Percentiles rank a stretch among this genome's conserved stretches.
phyloP scores from a whole-genome alignment of 35 echinoderm and acorn worm species.

The Patiria miniata region DNA sequence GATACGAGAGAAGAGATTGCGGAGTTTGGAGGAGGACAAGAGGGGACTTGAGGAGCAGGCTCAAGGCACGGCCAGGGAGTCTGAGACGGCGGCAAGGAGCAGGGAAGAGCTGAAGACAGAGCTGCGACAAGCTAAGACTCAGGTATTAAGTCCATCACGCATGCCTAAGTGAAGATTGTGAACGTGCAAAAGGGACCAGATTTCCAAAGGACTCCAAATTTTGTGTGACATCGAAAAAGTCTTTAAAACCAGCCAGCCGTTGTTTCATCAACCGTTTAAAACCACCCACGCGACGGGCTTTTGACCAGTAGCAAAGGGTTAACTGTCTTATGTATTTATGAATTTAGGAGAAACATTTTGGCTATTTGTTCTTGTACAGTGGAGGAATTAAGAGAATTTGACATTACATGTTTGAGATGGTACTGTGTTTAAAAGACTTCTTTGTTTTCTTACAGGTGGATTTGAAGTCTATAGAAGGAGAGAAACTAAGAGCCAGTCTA shows the following conservation, averaged over 20 bases:
- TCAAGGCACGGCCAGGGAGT: not conserved
- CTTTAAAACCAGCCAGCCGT: no score
- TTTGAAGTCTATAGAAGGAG: not conserved
- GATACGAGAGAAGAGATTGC: constrained; percentile 11
- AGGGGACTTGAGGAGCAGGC: not conserved
- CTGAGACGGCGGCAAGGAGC: not conserved
- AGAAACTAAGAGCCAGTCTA: not conserved
- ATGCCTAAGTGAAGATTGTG: no score
- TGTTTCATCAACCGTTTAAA: no score
- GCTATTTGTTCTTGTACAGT: no score
- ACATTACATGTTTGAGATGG: no score
- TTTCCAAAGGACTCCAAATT: not conserved
- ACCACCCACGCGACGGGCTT: no score
- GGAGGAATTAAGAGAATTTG: no score
- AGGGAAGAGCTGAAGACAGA: not conserved
- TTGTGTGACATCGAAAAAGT: not conserved
- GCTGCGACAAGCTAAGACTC: not conserved
- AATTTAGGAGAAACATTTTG: no score
- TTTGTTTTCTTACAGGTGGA: not conserved
- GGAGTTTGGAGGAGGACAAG: not conserved
- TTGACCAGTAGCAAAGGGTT: no score
- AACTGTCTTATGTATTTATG: no score
- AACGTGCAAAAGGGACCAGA: no score
- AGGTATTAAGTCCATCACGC: not conserved
- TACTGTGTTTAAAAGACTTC: no score